These are phyloP conservation scores for Antennarius maculatus DNA, from an alignment of 2,797 vertebrate species.

Conservation along the genomic window DNA sequence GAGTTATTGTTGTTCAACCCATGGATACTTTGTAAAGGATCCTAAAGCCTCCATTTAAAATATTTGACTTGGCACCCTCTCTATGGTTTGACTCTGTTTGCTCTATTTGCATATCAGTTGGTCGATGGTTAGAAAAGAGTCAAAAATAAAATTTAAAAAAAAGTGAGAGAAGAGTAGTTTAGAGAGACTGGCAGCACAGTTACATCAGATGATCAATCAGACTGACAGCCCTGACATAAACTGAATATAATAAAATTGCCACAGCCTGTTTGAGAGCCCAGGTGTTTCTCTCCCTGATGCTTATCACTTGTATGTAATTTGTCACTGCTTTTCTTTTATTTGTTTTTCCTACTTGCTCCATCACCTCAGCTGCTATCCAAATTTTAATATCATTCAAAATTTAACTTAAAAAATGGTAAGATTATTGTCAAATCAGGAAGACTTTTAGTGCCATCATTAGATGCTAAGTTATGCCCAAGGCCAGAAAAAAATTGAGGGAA, in stretches of 20 bases:
- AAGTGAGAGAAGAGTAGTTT: conserved; percentile 24
- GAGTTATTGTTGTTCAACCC: conserved; percentile 54
- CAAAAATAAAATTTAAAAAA: not conserved
- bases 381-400: not conserved
- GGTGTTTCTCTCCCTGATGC: conserved; percentile 59
- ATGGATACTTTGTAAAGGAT: conserved; percentile 46
- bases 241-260: conserved; percentile 56
- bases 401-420: no score
- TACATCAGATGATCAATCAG: conserved; percentile 75
- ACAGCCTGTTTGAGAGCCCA: conserved; percentile 54
- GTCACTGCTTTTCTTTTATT: conserved; percentile 20
- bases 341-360: not conserved
- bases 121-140: conserved; percentile 24
- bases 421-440: not conserved
- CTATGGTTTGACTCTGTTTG: conserved; percentile 30
- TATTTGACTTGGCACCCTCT: conserved; percentile 62
- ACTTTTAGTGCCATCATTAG: not conserved
- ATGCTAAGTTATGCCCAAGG: conserved; percentile 5
- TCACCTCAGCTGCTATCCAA: not conserved
- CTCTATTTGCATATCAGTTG: conserved; percentile 69
- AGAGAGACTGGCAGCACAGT: conserved; percentile 48
- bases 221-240: conserved; percentile 65
- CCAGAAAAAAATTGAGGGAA: not conserved
- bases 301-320: conserved; percentile 52
- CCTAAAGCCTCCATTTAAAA: conserved; percentile 54